Evolutionary conservation across 2,797 vertebrate species (phyloP).

Genomic region (Semotilus atromaculatus): DNA sequence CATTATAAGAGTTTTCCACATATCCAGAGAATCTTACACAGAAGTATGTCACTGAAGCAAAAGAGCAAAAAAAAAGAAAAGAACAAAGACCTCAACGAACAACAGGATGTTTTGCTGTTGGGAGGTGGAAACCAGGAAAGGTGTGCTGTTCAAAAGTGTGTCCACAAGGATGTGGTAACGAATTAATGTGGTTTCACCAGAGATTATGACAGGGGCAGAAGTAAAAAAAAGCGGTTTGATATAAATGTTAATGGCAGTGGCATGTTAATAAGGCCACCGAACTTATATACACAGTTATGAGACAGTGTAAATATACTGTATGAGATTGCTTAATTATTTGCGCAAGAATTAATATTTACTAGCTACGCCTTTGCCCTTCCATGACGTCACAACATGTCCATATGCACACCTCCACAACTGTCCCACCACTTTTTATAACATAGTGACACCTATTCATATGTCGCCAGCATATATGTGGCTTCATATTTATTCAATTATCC

Average conservation of each 20-base stretch:
- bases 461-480: not conserved
- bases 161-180: not conserved
- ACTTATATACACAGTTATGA: not conserved
- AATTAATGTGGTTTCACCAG: not conserved
- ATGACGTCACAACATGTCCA: not conserved
- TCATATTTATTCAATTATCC: conserved; percentile 8
- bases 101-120: not conserved
- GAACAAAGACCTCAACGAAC: no score
- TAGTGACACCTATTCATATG: not conserved
- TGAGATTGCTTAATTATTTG: not conserved
- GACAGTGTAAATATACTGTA: not conserved
- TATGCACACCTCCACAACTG: not conserved
- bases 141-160: not conserved
- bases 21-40: not conserved
- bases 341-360: not conserved
- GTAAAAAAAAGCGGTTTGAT: no score
- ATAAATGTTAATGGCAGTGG: no score
- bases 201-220: no score
- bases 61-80: no score
- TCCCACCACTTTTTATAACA: not conserved
- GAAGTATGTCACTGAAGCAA: no score
- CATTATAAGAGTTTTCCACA: not conserved
- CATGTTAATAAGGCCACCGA: no score
- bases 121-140: not conserved
- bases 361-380: not conserved